Evolutionary conservation across 2,113 vertebrate genomes (phyloP), one percentile per base, ranked within the genome.

Genomic region (Ptilorrhoa leucosticta): DNA sequence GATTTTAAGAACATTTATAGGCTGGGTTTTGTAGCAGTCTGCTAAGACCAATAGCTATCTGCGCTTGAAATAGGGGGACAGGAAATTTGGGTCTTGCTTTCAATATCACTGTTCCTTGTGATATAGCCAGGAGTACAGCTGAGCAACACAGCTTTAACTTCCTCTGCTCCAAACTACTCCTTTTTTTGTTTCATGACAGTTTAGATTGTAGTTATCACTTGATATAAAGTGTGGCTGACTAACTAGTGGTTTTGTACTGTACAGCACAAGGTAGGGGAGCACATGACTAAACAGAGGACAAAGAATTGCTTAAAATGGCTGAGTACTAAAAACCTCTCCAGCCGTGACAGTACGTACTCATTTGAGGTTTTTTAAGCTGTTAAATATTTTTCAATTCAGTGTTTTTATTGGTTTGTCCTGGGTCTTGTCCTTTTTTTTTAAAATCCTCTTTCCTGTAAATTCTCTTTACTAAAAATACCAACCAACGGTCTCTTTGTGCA

Each of bases 221-320:
- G 70, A 73, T 77, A 70, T 10, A 14, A 76, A 90, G 35, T 63
- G 48, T 1, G 6, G 20, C 63, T 79, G 58, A 80, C 84, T 81
- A 82, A 64, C 89, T 66, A 89, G 54, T 70, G 68, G 27, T 50
- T 94, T 88, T 76, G 64, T 48, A 54, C 58, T 31, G 13, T 31
- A 77, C 45, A 69, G 88, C 8, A 16, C 71, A 80, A 93, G 84
- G 91, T 91, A 77, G 50, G 66, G 66, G 64, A 94, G 60, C 88
- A 83, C 83, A 66, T 56, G 85, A 93, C 75, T 77, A 76, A 90
- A 93, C 45, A 83, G 89, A 91, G 84, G 70, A 95, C 82, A 93
- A 95, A 96, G 85, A 91, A 85, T 77, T 87, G 30, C 85, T 93
- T 85, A 94, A 97, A 96, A 90, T 88, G 92, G 90, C 83, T 81